A percentile compares a stretch with the other conserved stretches of the same genome.
Evolutionary conservation across 2,113 vertebrate genomes (phyloP).

Genomic region (Tetrao urogallus): DNA sequence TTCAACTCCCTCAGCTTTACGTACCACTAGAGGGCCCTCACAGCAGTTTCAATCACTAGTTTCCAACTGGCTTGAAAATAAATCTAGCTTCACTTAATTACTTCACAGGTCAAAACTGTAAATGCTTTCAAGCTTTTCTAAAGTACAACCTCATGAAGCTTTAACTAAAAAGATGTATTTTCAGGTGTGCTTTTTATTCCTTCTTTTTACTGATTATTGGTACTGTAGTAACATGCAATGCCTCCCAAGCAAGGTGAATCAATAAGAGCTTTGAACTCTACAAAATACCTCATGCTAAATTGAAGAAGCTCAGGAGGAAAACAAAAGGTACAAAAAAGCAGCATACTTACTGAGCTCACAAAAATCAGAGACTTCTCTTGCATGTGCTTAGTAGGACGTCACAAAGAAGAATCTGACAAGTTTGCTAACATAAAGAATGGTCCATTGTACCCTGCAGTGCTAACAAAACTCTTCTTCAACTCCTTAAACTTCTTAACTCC

Average conservation of each 20-base stretch:
- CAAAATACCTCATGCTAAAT: neutral
- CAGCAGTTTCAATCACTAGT: neutral
- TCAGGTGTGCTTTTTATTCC: neutral
- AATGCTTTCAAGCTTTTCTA: neutral
- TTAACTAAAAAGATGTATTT: neutral
- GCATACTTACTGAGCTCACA: neutral
- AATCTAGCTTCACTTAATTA: neutral
- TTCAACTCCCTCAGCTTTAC: neutral
- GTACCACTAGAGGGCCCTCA: constrained; percentile 66
- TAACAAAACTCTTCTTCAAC: neutral
- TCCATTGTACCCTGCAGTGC: neutral
- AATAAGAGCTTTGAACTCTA: neutral
- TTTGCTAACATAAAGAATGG: neutral
- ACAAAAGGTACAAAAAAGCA: neutral
- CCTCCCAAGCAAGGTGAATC: neutral
- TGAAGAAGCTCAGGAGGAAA: neutral
- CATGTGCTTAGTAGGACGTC: neutral
- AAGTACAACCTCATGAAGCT: neutral
- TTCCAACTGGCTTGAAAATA: neutral
- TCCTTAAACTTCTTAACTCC: too few species aligned
- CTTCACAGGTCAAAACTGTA: neutral
- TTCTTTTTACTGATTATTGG: neutral
- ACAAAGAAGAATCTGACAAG: neutral
- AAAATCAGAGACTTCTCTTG: neutral
- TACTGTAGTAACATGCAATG: neutral